These are phyloP conservation scores for Oceanodroma leucorhoa DNA, from an alignment of 2,797 vertebrate species.

Conservation along the genomic window DNA sequence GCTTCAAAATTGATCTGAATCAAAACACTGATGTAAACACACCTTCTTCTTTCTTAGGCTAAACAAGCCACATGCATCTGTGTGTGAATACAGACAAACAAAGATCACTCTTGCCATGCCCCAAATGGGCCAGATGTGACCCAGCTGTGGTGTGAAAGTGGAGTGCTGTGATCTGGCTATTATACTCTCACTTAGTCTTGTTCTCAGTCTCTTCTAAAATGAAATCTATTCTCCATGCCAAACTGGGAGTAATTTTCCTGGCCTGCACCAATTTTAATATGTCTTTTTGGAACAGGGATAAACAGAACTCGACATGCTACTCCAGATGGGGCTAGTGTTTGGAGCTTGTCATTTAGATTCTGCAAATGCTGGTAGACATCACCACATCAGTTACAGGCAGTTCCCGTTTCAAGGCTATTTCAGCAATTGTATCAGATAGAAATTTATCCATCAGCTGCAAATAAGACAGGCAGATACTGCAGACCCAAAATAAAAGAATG, in stretches of 20 bases:
- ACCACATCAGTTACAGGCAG: slow-evolving; percentile 6
- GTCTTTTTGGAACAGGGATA: not conserved
- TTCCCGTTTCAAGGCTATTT: slow-evolving; percentile 41
- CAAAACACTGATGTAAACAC: not conserved
- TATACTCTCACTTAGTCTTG: not conserved
- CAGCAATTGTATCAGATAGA: slow-evolving; percentile 35
- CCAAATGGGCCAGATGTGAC: not conserved
- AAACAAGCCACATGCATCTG: not conserved
- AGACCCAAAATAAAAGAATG: slow-evolving; percentile 7
- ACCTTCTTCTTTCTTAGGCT: not conserved
- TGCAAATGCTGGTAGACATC: slow-evolving; percentile 39
- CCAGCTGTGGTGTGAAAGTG: not conserved
- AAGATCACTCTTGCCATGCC: not conserved
- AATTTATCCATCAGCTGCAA: slow-evolving; percentile 30
- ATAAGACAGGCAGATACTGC: not conserved
- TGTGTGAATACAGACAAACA: not conserved
- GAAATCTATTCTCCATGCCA: not conserved
- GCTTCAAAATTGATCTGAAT: not conserved
- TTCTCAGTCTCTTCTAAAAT: not conserved
- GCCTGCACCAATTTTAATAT: not conserved
- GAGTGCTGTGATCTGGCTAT: not conserved
- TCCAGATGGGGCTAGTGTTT: not conserved
- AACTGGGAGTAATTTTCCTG: not conserved
- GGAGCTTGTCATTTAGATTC: slow-evolving; percentile 25
- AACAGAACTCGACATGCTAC: not conserved